These are phyloP conservation scores for Cordylochernes scorpioides DNA, from an alignment of 2,888 invertebrate genomes.

Conservation along the genomic window DNA sequence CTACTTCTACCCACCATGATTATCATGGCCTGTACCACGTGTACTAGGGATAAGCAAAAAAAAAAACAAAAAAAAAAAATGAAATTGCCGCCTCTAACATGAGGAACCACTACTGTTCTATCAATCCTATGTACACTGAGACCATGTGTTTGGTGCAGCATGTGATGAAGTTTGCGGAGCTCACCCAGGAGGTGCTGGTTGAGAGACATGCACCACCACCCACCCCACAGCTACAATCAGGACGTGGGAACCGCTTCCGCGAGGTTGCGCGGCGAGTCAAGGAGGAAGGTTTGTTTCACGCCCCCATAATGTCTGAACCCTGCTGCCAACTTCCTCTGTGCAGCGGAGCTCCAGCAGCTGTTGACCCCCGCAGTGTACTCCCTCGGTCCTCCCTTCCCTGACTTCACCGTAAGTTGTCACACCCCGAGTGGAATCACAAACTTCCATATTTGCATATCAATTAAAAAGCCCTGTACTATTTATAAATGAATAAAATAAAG, in stretches of 20 bases:
- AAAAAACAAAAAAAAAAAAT: too few relatives aligned
- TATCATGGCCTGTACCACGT: too few relatives aligned
- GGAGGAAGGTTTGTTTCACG: conserved; percentile 9
- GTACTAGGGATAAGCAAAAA: too few relatives aligned
- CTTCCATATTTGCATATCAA: too few relatives aligned
- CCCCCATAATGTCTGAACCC: too few relatives aligned
- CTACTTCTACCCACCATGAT: too few relatives aligned
- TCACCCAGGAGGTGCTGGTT: conserved; percentile 55
- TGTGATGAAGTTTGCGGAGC: conserved; percentile 89
- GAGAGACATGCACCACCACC: conserved; percentile 5
- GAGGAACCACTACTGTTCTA: too few relatives aligned
- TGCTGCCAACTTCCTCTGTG: too few relatives aligned
- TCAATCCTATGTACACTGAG: not conserved
- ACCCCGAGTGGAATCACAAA: not conserved
- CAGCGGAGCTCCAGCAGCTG: too few relatives aligned
- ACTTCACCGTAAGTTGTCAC: conserved; percentile 6
- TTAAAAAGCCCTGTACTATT: too few relatives aligned
- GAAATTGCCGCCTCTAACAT: too few relatives aligned
- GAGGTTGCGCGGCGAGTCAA: conserved; percentile 5
- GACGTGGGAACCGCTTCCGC: conserved; percentile 7
- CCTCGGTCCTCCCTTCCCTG: conserved; percentile 11
- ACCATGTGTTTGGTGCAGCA: conserved; percentile 34
- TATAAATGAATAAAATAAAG: too few relatives aligned
- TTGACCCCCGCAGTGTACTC: conserved; percentile 8
- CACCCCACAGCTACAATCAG: conserved; percentile 4